phyloP scores from a whole-genome alignment of 1,140 invertebrate genomes.

The Drosophila yakuba region DNA sequence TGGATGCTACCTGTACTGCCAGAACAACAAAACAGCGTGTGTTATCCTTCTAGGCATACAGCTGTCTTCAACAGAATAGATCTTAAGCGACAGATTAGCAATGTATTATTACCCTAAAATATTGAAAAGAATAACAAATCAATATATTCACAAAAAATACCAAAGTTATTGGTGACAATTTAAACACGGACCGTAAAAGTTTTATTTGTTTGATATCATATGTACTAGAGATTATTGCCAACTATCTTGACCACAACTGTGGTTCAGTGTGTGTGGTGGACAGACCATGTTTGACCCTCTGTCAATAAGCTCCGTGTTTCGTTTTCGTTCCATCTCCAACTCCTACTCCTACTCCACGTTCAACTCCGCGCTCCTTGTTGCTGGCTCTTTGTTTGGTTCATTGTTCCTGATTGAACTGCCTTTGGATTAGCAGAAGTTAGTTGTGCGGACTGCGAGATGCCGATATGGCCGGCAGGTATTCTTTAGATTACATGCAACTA shows the following conservation, averaged over 20 bases:
- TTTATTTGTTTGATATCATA: too few species aligned
- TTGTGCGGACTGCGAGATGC: slow-evolving; percentile 13
- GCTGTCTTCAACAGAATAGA: slow-evolving; percentile 6
- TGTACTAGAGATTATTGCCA: too few species aligned
- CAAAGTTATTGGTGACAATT: too few species aligned
- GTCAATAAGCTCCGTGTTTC: slow-evolving; percentile 68
- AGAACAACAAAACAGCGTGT: slow-evolving; percentile 5
- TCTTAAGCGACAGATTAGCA: not conserved
- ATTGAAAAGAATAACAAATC: too few species aligned
- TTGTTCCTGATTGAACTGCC: slow-evolving; percentile 68
- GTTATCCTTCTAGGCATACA: slow-evolving; percentile 35
- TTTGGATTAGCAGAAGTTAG: slow-evolving; percentile 38
- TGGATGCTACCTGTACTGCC: slow-evolving; percentile 49
- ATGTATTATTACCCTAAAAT: not conserved
- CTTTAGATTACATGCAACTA: slow-evolving; percentile 72
- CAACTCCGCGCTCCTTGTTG: slow-evolving; percentile 35
- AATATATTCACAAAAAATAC: too few species aligned
- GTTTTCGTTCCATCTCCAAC: not conserved
- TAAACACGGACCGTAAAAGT: too few species aligned
- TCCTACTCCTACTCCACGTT: not conserved
- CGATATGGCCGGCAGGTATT: slow-evolving; percentile 62
- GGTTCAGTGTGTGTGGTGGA: slow-evolving; percentile 21
- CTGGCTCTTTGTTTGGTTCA: slow-evolving; percentile 49
- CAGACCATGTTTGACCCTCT: slow-evolving; percentile 39
- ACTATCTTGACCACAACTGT: slow-evolving; percentile 20